Base-by-base conservation (phyloP, 53 echinoderm and acorn worm species). In the Holothuria leucospilota region DNA sequence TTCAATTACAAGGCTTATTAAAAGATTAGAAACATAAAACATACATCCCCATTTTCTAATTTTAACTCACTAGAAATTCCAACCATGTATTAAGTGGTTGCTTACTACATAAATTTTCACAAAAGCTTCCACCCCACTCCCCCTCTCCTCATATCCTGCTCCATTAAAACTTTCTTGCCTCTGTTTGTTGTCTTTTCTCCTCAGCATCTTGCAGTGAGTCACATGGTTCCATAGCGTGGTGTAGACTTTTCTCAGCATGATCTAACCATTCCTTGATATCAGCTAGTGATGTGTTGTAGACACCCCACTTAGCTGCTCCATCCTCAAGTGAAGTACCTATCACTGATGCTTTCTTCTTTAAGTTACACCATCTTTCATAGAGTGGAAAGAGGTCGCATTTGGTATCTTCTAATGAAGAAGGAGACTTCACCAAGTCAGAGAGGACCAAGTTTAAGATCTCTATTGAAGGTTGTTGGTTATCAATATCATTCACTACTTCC, bases 251-350 rank as follows among this genome's bases (percentile, higher is more conserved):
- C 77, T 91, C 83, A 38, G 82, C 90, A 83, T 87, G 53, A 5
- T 70, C 77, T 67, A 96, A 21, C 96, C 96, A 96, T 51, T 70
- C 60, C 71, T 84, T 84, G 59, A 96, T 60, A 29, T 89, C 94
- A 1, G 52, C 77, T 46, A 73, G 29, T 69, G 84, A 56, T n/a
- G 82, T 46, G 29, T 88, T 83, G 59, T 94, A 91, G 78, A 88
- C 89, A 18, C 86, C 85, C 85, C 89, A 94, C 29, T 87, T 81
- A 30, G 70, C 71, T 62, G 94, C 87, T 74, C 86, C 89, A 67
- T 72, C 63, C 0, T 83, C 59, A 2, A 96, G 87, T 42, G 26
- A 85, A 26, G 89, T 58, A 84, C 85, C 86, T 51, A 89, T 71
- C 29, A 66, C 86, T 78, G 88, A 86, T 42, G 90, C 78, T 79